Conservation (phyloP, 2,113 vertebrate genomes). For the Podiceps cristatus region DNA sequence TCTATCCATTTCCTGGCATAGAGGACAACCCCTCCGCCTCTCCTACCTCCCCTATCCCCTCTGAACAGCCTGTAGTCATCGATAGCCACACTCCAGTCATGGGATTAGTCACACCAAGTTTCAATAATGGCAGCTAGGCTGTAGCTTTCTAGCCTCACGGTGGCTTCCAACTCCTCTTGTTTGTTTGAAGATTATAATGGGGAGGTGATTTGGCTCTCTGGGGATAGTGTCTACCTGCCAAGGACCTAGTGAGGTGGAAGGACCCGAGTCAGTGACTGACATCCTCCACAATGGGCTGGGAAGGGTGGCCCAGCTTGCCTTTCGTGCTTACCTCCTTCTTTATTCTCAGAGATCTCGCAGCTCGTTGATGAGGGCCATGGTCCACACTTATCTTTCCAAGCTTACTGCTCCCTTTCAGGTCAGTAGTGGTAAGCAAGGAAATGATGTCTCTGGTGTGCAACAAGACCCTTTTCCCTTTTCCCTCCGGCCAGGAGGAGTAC, state of each 20-base stretch:
- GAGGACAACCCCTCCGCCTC: rapidly evolving
- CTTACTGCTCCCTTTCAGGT: not conserved
- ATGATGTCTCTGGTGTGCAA: not conserved
- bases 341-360: not conserved
- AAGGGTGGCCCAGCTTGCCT: not conserved
- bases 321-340: not conserved
- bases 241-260: not conserved
- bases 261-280: not conserved
- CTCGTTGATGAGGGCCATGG: not conserved
- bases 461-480: not conserved
- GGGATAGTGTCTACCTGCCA: not conserved
- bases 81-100: rapidly evolving
- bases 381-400: not conserved
- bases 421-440: not conserved
- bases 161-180: not conserved
- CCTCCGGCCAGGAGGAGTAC: not conserved
- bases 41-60: not conserved
- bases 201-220: not conserved
- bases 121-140: not conserved
- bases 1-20: not conserved
- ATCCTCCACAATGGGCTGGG: not conserved
- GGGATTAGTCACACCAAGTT: not conserved
- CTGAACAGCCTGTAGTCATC: not conserved
- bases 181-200: not conserved
- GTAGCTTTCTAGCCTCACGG: not conserved